Evolutionary conservation across 2,797 vertebrate species (phyloP), one percentile per base, ranked within the genome.

Genomic region (Yasuhikotakia modesta): DNA sequence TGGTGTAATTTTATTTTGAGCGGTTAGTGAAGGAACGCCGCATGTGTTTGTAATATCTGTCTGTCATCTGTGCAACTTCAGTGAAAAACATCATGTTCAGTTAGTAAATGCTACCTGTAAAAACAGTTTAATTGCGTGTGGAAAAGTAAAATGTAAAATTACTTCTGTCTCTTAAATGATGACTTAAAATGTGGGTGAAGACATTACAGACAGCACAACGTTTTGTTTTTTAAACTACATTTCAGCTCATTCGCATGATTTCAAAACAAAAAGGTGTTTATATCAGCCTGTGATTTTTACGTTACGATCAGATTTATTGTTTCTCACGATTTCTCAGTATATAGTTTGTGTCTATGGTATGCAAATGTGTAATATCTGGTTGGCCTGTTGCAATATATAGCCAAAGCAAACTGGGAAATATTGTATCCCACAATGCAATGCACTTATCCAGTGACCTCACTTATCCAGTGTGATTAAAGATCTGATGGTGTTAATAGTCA

Each of bases 21-120:
- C n/a, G 32, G 5, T 48, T 63, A 63, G 30, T 64, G 53, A 73
- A 61, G 35, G n/a, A 39, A 74, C 24, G 14, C 61, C 53, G 19
- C 48, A 50, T 16, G 24, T 50, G 24, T 73, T 63, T 22, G n/a
- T 32, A 13, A 63, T 4, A 63, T 63, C 45, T 35, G 21, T 75
- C 32, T 24, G 6, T 45, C 22, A 45, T 43, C 69, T 58, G 21
- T 48, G 13, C 0, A 6, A 35, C 35, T 2, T 35, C 35, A 35
- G 35, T n/a, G 35, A 16, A 58, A 24, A 22, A 1, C 5, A 53
- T 11, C 21, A 57, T 11, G 22, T 19, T 35, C 1, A 35, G 1
- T 35, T 35, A 6, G 21, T 3, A 1, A 24, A 24, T 57, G 24
- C 13, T 30, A n/a, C 22, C 21, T 35, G 52, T 73, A 14, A 52